Evolutionary conservation across 2,888 invertebrate species (phyloP).

Genomic region (Trissolcus japonicus): DNA sequence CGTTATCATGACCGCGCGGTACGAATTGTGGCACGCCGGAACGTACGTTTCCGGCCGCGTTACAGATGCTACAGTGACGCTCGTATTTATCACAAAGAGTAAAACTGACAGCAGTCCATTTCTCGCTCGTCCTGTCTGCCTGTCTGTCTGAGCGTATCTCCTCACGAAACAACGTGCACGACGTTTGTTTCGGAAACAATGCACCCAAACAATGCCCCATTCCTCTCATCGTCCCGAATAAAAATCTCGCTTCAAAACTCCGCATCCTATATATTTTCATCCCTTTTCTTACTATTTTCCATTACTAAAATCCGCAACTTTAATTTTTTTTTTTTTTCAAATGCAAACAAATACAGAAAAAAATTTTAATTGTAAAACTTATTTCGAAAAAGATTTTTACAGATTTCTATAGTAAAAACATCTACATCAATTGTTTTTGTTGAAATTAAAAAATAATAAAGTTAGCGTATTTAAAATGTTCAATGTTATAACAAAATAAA

Average conservation of each 20-base stretch:
- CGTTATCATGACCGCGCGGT: constrained; percentile 43
- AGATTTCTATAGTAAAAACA: not conserved
- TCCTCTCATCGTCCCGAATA: constrained; percentile 42
- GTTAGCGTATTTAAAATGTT: too few species aligned
- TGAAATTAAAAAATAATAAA: not conserved
- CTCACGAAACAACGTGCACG: constrained; percentile 75
- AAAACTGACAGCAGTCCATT: constrained; percentile 76
- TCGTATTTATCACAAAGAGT: constrained; percentile 73
- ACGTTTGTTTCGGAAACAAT: constrained; percentile 75
- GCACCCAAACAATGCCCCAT: constrained; percentile 74
- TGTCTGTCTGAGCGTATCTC: constrained; percentile 71
- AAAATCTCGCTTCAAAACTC: constrained; percentile 23
- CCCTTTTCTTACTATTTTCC: constrained; percentile 53
- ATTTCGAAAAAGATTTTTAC: not conserved
- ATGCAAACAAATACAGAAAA: too few species aligned
- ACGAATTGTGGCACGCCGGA: constrained; percentile 50
- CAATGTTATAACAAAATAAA: too few species aligned
- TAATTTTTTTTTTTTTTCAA: constrained; percentile 53
- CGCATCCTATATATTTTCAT: constrained; percentile 2
- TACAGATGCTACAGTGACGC: constrained; percentile 56
- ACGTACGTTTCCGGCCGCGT: constrained; percentile 59
- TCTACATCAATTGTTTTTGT: not conserved
- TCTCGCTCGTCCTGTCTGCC: constrained; percentile 72
- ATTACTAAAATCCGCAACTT: constrained; percentile 43
- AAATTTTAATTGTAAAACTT: too few species aligned